These are phyloP conservation scores for Notothenia rossii DNA, from an alignment of 2,113 vertebrate species.

Conservation along the genomic window DNA sequence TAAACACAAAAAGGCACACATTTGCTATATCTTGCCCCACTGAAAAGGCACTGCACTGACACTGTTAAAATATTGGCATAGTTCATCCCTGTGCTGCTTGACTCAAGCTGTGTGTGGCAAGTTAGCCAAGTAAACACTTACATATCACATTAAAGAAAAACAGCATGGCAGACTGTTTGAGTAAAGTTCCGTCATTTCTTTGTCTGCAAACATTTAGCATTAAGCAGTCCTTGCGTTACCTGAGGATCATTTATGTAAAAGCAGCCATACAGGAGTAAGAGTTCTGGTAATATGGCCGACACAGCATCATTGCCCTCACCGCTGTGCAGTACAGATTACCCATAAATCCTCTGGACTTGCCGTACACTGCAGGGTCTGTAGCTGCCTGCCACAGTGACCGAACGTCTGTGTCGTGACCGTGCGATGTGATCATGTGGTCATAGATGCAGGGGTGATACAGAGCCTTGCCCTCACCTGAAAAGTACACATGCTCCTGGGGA, in stretches of 20 bases:
- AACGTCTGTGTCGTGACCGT: constrained; percentile 89
- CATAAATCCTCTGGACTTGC: constrained; percentile 80
- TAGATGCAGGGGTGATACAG: constrained; percentile 94
- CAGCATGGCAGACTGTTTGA: not conserved
- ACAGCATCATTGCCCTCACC: constrained; percentile 89
- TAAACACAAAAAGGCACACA: too few species aligned
- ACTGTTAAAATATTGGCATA: too few species aligned
- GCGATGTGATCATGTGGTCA: constrained; percentile 95
- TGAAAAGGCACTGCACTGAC: too few species aligned
- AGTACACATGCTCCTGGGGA: constrained; percentile 90
- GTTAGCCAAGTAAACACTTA: not conserved
- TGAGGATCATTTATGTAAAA: constrained; percentile 76
- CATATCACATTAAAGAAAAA: constrained; percentile 10
- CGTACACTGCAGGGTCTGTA: constrained; percentile 81
- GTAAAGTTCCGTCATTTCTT: not conserved
- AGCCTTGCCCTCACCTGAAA: constrained; percentile 92
- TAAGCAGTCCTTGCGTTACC: not conserved
- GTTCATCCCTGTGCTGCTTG: too few species aligned
- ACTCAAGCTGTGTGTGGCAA: too few species aligned
- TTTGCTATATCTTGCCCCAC: too few species aligned
- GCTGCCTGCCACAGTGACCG: constrained; percentile 88
- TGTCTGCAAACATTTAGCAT: not conserved
- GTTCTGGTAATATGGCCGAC: constrained; percentile 78
- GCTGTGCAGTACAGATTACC: constrained; percentile 88
- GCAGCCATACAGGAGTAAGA: constrained; percentile 91